Base-by-base conservation (phyloP, 2,888 invertebrate genomes). In the Ormyrus pomaceus region DNA sequence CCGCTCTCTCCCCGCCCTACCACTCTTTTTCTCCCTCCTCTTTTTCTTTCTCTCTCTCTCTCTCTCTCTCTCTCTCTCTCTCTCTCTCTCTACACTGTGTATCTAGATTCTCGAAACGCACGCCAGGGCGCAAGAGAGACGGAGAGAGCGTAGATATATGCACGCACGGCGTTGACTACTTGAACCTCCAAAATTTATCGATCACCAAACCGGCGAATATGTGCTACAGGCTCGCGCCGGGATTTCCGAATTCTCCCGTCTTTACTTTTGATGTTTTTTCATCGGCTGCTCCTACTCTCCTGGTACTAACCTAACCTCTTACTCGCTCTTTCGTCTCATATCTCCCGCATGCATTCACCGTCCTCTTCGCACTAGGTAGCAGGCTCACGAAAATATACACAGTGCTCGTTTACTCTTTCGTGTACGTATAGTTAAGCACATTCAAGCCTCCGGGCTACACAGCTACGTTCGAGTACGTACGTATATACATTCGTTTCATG, bases 131-230 rank as follows among this genome's bases (percentile, higher is more conserved):
- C 34, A 62, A 9, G 48, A 58, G 46, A 66, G 6, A 48, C 19
- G 58, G 13, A 9, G 76, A 80, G 78, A 34, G 34, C 34, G 34
- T 34, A 34, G 34, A 34, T 34, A 34, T 34, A 34, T 34, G 34
- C 34, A 34, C 34, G 34, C 34, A 34, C 34, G 34, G 34, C 34
- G 34, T 34, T 34, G 34, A 34, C 34, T 34, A 34, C 34, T 34
- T 34, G 80, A 82, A 79, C 77, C 70, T 77, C 72, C 77, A 83
- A 83, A 84, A 77, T 77, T 81, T 83, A 84, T 84, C 84, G 83
- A 84, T 84, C 78, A 78, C 82, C 78, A 69, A 77, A 56, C 72
- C 50, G 50, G 48, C 58, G 45, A 19, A 61, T 3, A 48, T 34
- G 61, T 61, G 58, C 71, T 77, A 19, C 65, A 71, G 46, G 34